Base-by-base conservation (phyloP, 2,797 vertebrate species). In the Sebastes kiyomatsui region DNA sequence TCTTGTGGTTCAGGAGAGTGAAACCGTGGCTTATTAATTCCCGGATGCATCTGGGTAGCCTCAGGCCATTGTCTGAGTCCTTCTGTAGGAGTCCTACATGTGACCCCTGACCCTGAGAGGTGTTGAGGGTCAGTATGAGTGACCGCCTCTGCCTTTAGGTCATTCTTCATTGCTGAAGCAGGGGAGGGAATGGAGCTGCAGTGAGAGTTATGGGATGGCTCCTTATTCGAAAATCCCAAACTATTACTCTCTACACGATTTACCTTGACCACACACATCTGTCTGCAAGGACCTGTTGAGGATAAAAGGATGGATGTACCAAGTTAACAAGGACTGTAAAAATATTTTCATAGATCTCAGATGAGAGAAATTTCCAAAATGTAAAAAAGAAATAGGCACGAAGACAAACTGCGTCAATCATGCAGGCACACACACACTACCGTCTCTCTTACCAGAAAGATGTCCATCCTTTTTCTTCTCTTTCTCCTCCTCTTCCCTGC, bases 181-280 rank as follows among this genome's bases (percentile, higher is more conserved):
- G 89, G 4, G 27, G 79, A 65, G 56, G 82, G 69, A 58, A 58
- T 23, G 23, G 77, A 35, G 68, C 30, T 72, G 62, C 82, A 42
- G 66, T 60, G 52, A 75, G 84, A 49, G 58, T 75, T 80, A 42
- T 67, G 69, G 35, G 80, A 81, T 12, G 70, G 28, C 18, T 90
- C 88, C 64, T 72, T 88, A 27, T 35, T 89, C 32, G 93, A 85
- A 73, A 91, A 27, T 7, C 64, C 42, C 81, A 95, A 75, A 72
- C 77, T 74, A 77, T 94, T 88, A 67, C 93, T 92, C 85, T 95
- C 92, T 2, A 96, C 94, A 20, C 95, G 90, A 77, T 95, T 96
- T 59, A 96, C 95, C 79, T 96, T 97, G 61, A 96, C 96, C 30
- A 96, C 94, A 88, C 96, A 96, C 92, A 95, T 94, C 90, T 96